Conservation (phyloP, 1,140 invertebrate genomes). For the Diachasmimorpha longicaudata region DNA sequence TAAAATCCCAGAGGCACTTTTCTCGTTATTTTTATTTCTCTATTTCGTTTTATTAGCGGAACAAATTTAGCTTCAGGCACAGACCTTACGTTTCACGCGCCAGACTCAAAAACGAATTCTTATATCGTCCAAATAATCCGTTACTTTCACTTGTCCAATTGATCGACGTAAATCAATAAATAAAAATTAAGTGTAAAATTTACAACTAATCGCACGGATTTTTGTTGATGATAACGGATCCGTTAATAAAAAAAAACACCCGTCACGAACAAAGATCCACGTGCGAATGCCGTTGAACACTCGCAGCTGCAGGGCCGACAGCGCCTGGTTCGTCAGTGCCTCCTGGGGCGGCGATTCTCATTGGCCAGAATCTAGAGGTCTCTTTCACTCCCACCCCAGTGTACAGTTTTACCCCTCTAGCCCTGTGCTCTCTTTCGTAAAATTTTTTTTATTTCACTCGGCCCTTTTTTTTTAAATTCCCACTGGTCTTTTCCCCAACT, state of each 20-base stretch:
- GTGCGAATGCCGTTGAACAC: slow-evolving; percentile 55
- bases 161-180: background rate
- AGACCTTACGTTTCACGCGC: background rate
- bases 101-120: background rate
- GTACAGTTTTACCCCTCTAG: background rate
- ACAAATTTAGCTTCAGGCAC: background rate
- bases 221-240: slow-evolving; percentile 16
- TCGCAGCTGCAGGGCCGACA: slow-evolving; percentile 39
- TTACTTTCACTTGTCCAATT: background rate
- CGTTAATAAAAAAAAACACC: slow-evolving; percentile 23
- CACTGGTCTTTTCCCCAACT: background rate
- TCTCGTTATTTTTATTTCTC: background rate
- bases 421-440: background rate
- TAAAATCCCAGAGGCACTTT: background rate
- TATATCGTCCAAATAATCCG: background rate
- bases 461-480: background rate
- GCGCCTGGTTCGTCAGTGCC: slow-evolving; percentile 35
- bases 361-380: slow-evolving; percentile 24
- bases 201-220: background rate
- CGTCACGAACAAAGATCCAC: slow-evolving; percentile 55
- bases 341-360: slow-evolving; percentile 30
- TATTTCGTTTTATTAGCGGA: background rate
- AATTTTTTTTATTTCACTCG: background rate
- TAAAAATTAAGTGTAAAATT: background rate
- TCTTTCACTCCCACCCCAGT: background rate